Conservation (phyloP, 2,797 vertebrate species). For the Myiothlypis coronata region DNA sequence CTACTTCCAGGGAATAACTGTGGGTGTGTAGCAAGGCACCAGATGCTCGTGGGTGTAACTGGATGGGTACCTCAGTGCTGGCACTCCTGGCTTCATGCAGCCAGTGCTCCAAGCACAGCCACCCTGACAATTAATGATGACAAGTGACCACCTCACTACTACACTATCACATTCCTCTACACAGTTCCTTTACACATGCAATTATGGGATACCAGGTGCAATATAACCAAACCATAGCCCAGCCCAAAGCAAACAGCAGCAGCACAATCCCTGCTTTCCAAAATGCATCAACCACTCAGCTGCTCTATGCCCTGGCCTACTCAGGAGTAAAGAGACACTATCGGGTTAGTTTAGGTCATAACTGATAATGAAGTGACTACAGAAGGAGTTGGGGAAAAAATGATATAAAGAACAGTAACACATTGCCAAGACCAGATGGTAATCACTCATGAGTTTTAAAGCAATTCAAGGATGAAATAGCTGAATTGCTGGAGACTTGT, state of each 20-base stretch:
- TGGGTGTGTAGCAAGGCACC: neutral
- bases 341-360: neutral
- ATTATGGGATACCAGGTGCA: neutral
- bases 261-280: neutral
- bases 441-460: slow-evolving; percentile 40
- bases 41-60: neutral
- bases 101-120: neutral
- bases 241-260: neutral
- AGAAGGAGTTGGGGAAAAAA: neutral
- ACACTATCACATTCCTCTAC: neutral
- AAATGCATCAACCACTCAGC: neutral
- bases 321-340: neutral
- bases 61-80: neutral
- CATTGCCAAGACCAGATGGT: slow-evolving; percentile 31
- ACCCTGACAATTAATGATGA: neutral
- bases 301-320: neutral
- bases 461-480: slow-evolving; percentile 39
- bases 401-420: neutral
- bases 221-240: neutral
- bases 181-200: neutral
- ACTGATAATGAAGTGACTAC: neutral
- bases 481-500: neutral
- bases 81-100: neutral
- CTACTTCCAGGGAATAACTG: neutral
- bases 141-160: neutral